Evolutionary conservation across 37 sponge, comb jelly and placozoan species (phyloP), one percentile per base, ranked within the genome.

Genomic region (Theonella swinhoei): DNA sequence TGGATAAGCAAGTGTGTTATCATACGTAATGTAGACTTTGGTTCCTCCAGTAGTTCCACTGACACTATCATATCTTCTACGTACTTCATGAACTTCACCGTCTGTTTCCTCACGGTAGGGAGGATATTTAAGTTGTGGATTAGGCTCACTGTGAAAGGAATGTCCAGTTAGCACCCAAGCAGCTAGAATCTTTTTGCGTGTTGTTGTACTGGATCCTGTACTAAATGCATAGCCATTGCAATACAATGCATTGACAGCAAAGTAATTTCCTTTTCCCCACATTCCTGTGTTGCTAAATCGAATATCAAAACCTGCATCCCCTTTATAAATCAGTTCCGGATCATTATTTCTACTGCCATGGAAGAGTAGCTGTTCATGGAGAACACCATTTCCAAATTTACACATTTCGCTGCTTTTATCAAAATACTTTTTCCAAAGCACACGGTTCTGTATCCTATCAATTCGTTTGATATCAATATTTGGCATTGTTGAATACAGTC

Each of bases 201-300:
- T n/a, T n/a, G n/a, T n/a, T 1, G 58, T 42, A 65, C 36, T 32
- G 17, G 7, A 17, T 8, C 17, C 39, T 62, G 30, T 33, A 7
- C 40, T 68, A 38, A 86, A 76, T 43, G 81, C 76, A 81, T 73
- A 91, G 14, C 60, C 73, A 81, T 86, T 24, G 9, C 87, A 85
- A 63, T 85, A 81, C 0, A 74, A 76, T 8, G 91, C 77, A 81
- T 85, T 91, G 39, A 65, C 83, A 62, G 91, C 91, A 91, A 91
- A 91, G 66, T 91, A 85, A 34, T 86, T 91, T 7, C 87, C 87
- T 85, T 42, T 75, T 11, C 87, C 91, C 91, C 91, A 91, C 91
- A 85, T 43, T 71, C 87, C 91, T 60, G 59, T 24, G 8, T 19
- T 24, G 31, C 86, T 72, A 35, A 43, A 77, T 20, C 90, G 76